A percentile compares a stretch with the other conserved stretches of the same genome.
These are phyloP conservation scores for Trichogramma dendrolimi DNA, from an alignment of 2,888 invertebrate genomes.

Conservation along the genomic window DNA sequence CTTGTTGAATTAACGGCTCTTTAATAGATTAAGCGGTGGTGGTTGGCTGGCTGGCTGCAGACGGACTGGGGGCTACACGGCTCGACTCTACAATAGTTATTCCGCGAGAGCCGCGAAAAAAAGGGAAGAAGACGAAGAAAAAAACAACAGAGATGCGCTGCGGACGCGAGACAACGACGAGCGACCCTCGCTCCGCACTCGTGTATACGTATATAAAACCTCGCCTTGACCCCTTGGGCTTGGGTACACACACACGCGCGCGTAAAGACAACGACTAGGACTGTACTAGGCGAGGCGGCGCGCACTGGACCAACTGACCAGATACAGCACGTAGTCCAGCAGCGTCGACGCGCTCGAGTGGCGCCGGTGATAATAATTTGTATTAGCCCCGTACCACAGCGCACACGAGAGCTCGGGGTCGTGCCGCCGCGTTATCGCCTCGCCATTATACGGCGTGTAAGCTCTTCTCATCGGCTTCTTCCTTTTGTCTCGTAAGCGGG, in stretches of 20 bases:
- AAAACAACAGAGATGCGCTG: neutral
- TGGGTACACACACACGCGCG: neutral
- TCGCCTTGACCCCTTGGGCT: too few species aligned
- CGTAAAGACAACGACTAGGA: neutral
- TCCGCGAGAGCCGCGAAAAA: too few species aligned
- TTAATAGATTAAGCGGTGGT: too few species aligned
- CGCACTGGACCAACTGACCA: conserved; percentile 25
- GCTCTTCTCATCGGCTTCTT: too few species aligned
- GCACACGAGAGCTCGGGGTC: neutral
- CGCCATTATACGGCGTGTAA: too few species aligned
- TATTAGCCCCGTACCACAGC: conserved; percentile 20
- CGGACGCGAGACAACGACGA: neutral
- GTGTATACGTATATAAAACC: too few species aligned
- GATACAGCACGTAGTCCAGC: conserved; percentile 50
- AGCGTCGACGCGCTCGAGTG: too few species aligned
- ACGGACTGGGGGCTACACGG: too few species aligned
- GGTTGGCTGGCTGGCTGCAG: too few species aligned
- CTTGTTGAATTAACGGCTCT: too few species aligned
- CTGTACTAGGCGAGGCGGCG: neutral
- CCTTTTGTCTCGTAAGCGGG: too few species aligned
- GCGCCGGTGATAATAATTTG: conserved; percentile 25
- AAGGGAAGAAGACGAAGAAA: neutral
- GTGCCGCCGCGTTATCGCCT: neutral
- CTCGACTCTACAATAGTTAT: too few species aligned
- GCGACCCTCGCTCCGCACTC: neutral